Base-by-base conservation (phyloP, 2,797 vertebrate species). In the Parauchenoglanis ngamensis region DNA sequence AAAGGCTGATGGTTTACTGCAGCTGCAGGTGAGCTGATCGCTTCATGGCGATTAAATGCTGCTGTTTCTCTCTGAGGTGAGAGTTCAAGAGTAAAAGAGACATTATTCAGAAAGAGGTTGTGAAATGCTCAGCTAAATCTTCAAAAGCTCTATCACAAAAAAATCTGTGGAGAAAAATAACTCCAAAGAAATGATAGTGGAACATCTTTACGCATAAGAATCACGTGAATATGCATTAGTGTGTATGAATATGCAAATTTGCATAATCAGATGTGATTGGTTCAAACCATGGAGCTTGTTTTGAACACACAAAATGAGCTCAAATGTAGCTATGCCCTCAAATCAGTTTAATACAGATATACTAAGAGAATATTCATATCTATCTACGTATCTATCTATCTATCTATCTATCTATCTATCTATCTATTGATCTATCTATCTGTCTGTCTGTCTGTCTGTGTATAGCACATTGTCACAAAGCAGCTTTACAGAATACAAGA, bases 1-100 rank as follows among this genome's bases (percentile, higher is more conserved):
- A 88, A 31, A 54, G 70, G 17, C 82, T 86, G 75, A 70, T 67
- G n/a, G 15, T 76, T 67, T 70, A 72, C 49, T 61, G 80, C n/a
- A 65, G 56, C 77, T 49, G 70, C 49, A 86, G 75, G 46, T 57
- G 56, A 70, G 35, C n/a, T 44, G 54, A 76, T 54, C 23, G 40
- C 59, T 72, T 77, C 44, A 40, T 52, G 52, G 25, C 6, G 7
- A 13, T 11, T 5, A 40, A 21, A 57, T 12, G 28, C 76, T 57
- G 52, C 54, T 23, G n/a, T 21, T 78, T 78, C 52, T 56, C 7
- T 31, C 75, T 17, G 49, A 77, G 75, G 75, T 31, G 6, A 77
- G 28, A 77, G 52, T 19, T 78, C 7, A 7, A 19, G 31, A 79
- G 54, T 21, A 35, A 35, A 23, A 21, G 13, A 52, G 15, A 78